Evolutionary conservation across 1,140 invertebrate genomes (phyloP).

Genomic region (Drosophila takahashii): DNA sequence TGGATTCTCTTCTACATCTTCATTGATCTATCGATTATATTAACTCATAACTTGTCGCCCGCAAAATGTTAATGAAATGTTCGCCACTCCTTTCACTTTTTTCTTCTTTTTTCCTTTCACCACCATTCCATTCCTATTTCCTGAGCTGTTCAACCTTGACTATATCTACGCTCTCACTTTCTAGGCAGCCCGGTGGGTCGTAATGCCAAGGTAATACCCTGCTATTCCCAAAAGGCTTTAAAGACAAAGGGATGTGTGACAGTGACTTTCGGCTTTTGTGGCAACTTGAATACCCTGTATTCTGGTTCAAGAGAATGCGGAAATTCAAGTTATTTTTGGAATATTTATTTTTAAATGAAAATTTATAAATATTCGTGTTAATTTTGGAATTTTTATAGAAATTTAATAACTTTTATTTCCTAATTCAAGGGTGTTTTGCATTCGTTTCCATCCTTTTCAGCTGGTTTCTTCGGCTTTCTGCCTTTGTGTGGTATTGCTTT

Average conservation of each 20-base stretch:
- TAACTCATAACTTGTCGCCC: conserved; percentile 24
- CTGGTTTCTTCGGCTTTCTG: conserved; percentile 16
- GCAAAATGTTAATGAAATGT: conserved; percentile 43
- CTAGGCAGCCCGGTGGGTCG: conserved; percentile 13
- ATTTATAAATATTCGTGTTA: too few relatives aligned
- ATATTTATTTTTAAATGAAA: too few relatives aligned
- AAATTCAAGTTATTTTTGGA: too few relatives aligned
- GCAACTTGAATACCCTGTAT: neutral
- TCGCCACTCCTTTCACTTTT: conserved; percentile 39
- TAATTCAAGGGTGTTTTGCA: conserved; percentile 3
- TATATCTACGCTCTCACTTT: conserved; percentile 26
- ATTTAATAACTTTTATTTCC: too few relatives aligned
- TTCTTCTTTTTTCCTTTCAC: conserved; percentile 27
- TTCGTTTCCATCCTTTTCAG: neutral
- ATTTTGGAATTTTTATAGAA: too few relatives aligned
- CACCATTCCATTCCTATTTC: conserved; percentile 33
- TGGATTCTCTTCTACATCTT: conserved; percentile 11
- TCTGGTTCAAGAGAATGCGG: neutral
- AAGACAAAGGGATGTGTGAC: conserved; percentile 12
- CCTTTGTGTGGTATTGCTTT: conserved; percentile 30
- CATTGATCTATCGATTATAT: conserved; percentile 34
- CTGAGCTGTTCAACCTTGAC: conserved; percentile 42
- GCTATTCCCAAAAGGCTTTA: conserved; percentile 17
- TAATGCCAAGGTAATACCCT: conserved; percentile 47
- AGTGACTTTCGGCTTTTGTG: neutral